Evolutionary conservation across 2,888 invertebrate genomes (phyloP), one percentile per base, ranked within the genome.

Genomic region (Pyralis farinalis): DNA sequence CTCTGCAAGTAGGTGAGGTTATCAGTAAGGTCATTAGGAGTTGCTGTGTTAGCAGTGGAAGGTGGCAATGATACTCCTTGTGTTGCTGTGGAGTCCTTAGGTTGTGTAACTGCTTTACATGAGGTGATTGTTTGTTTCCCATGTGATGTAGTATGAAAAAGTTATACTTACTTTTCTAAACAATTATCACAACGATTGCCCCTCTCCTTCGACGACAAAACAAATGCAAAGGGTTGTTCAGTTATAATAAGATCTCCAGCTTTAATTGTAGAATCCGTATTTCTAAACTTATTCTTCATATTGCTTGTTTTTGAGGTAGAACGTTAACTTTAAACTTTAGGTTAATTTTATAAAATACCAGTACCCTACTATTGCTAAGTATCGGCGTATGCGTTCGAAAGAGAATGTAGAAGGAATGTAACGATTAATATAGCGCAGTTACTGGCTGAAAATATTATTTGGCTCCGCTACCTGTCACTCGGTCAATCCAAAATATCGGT

Each of bases 181-280:
- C 96, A 96, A 73, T 91, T 91, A 72, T 96, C 96, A 80, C 96
- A 96, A 49, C 93, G 84, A 61, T 90, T 90, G 28, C 92, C 91
- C 51, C 93, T 91, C 61, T 93, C 92, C 56, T 93, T 93, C 0
- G 93, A 92, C 49, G 92, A 93, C 1, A 96, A 77, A 29, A 93
- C 91, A 72, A 91, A 95, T 1, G 91, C 93, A 76, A 96, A 96
- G 0, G 96, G 96, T 58, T 94, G 91, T 61, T 94, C 94, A 28
- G 90, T 91, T 33, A 94, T 77, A 43, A 96, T 90, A 20, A 93
- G 78, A 58, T 93, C 92, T 12, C 95, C 95, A 16, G 91, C 85
- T 68, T 90, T 90, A 42, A 93, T 82, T 10, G 66, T 62, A 12
- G 80, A 76, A 51, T 75, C 63, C 4, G 72, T 71, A 51, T 77